These are phyloP conservation scores for Calvadosia cruxmelitensis DNA, from an alignment of 30 jellyfish, hydroid and myxozoan species.

Conservation along the genomic window DNA sequence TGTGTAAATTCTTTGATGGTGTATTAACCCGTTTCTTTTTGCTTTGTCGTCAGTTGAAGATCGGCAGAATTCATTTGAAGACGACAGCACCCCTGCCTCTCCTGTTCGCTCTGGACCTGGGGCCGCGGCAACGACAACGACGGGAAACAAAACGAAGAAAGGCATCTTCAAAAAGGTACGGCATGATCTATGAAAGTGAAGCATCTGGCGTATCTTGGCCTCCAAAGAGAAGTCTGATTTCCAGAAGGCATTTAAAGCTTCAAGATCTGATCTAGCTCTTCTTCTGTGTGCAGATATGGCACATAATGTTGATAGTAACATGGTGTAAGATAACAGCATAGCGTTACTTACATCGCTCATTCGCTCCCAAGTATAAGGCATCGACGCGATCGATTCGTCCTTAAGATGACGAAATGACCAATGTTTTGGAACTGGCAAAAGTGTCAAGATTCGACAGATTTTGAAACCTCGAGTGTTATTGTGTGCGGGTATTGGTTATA, in stretches of 20 bases:
- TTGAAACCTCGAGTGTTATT: no score
- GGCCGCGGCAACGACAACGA: constrained; percentile 22
- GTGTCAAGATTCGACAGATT: no score
- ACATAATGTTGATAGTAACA: no score
- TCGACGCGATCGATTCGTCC: no score
- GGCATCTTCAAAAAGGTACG: constrained; percentile 91
- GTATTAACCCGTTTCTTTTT: neutral
- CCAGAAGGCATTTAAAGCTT: neutral
- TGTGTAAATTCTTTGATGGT: neutral
- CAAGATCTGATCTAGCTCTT: neutral
- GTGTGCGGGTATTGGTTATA: no score
- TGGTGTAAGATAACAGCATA: no score
- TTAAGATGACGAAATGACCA: no score
- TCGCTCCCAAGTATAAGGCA: no score
- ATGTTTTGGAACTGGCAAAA: no score
- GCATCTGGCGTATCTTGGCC: neutral
- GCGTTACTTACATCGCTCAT: no score
- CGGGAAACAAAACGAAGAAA: constrained; percentile 57
- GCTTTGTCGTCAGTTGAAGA: constrained; percentile 59
- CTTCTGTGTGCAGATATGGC: no score
- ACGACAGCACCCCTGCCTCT: constrained; percentile 74
- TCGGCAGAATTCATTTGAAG: constrained; percentile 82
- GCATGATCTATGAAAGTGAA: neutral
- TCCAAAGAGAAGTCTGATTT: neutral
- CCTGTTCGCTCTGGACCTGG: constrained; percentile 41